Conservation (phyloP, 1,140 invertebrate genomes). For the Nebria ingens region DNA sequence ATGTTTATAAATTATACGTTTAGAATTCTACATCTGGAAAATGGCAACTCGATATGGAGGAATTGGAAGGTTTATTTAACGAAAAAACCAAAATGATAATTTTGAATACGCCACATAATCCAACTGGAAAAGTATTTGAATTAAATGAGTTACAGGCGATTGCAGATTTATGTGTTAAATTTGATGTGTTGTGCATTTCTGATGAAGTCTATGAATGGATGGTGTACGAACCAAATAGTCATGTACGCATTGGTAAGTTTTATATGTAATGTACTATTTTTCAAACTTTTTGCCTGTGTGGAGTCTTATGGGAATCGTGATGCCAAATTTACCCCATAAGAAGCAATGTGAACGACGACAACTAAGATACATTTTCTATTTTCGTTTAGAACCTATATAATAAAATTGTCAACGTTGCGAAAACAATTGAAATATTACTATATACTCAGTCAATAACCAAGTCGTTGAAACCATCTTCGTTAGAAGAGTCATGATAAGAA, state of each 20-base stretch:
- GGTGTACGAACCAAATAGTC: slow-evolving; percentile 70
- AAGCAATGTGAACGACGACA: no score
- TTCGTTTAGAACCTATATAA: background rate
- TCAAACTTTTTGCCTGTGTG: no score
- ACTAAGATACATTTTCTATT: no score
- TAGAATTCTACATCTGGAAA: no score
- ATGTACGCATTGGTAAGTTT: slow-evolving; percentile 74
- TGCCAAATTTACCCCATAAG: no score
- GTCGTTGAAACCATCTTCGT: no score
- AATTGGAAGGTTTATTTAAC: slow-evolving; percentile 76
- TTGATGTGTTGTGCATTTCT: slow-evolving; percentile 77
- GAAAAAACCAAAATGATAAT: slow-evolving; percentile 88
- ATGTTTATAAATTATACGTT: no score
- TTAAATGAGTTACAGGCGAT: slow-evolving; percentile 61
- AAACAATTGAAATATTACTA: no score
- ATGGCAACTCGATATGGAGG: slow-evolving; percentile 75
- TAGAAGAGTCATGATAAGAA: no score
- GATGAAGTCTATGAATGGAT: slow-evolving; percentile 98
- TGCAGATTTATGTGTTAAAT: slow-evolving; percentile 76
- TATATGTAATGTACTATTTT: slow-evolving; percentile 1
- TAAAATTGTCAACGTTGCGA: background rate
- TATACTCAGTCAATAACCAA: no score
- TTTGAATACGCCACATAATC: slow-evolving; percentile 92
- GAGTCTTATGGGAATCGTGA: no score
- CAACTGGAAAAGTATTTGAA: slow-evolving; percentile 79